Conservation (phyloP, 2,113 vertebrate genomes). For the Anser cygnoides region DNA sequence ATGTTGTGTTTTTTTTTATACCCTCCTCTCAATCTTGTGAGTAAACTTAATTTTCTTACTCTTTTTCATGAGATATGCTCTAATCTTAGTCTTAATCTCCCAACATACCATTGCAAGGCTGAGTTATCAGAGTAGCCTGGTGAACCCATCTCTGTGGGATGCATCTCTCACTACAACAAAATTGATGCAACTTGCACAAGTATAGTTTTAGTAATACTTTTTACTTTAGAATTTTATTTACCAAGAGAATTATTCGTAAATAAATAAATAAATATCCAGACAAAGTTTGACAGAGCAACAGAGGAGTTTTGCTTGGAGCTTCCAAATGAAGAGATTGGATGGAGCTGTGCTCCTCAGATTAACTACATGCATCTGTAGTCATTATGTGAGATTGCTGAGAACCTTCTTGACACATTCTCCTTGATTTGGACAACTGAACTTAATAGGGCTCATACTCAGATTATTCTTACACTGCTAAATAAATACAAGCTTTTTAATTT, state of each 20-base stretch:
- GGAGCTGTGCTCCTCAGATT: conserved; percentile 66
- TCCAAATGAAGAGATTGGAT: conserved; percentile 52
- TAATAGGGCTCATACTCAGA: conserved; percentile 2
- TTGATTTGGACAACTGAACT: conserved; percentile 50
- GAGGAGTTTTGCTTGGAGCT: conserved; percentile 3
- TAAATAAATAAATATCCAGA: not conserved
- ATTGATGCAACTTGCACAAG: conserved; percentile 17
- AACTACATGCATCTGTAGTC: conserved; percentile 51
- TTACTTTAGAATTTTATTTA: conserved; percentile 22
- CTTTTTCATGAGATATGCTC: not conserved
- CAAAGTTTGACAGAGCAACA: conserved; percentile 37
- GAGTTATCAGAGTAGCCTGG: not conserved
- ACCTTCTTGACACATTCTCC: conserved; percentile 59
- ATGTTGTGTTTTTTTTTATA: not conserved
- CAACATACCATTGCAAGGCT: not conserved
- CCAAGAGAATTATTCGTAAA: not conserved
- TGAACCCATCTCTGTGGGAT: conserved; percentile 23
- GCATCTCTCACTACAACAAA: not conserved
- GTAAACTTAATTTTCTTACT: not conserved
- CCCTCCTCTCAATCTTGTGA: not conserved
- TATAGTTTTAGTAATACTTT: not conserved
- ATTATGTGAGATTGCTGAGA: conserved; percentile 60
- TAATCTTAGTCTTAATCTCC: not conserved
- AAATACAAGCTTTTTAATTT: conserved; percentile 19
- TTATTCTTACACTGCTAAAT: conserved; percentile 2